These are phyloP conservation scores for Nomada lathburiana DNA, from an alignment of 2,888 invertebrate genomes.

Conservation along the genomic window DNA sequence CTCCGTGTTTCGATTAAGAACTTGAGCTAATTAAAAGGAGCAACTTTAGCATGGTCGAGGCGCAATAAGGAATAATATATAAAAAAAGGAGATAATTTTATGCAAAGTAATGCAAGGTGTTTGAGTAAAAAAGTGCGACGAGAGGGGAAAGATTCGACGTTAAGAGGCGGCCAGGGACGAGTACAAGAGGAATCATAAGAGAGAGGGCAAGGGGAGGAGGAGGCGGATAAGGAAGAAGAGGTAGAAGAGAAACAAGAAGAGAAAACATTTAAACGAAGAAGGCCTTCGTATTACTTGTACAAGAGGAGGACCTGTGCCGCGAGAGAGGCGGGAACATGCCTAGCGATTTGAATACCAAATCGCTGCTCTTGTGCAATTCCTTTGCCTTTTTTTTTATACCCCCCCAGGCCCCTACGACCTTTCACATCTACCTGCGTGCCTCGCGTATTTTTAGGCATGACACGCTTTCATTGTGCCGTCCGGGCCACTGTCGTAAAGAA, in stretches of 20 bases:
- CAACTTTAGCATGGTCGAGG: too few species aligned
- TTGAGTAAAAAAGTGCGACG: conserved; percentile 32
- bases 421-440: conserved; percentile 74
- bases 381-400: conserved; percentile 59
- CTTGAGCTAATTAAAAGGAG: background rate
- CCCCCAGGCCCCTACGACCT: conserved; percentile 65
- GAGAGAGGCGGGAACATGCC: conserved; percentile 68
- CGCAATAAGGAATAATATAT: background rate
- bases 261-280: conserved; percentile 57
- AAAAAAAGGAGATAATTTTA: background rate
- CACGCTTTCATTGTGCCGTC: conserved; percentile 73
- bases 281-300: conserved; percentile 42
- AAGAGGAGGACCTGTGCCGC: conserved; percentile 52
- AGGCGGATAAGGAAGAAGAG: conserved; percentile 3
- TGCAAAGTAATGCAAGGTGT: conserved; percentile 24
- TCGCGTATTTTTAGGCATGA: conserved; percentile 81
- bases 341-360: conserved; percentile 81
- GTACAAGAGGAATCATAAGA: conserved; percentile 17
- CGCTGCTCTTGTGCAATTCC: conserved; percentile 75
- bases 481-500: conserved; percentile 49
- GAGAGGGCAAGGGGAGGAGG: background rate
- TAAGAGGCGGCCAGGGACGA: conserved; percentile 23
- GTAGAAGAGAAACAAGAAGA: conserved; percentile 47
- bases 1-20: background rate
- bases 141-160: conserved; percentile 22